Conservation (phyloP, 2,797 vertebrate genomes). For the Hippocampus kuda region DNA sequence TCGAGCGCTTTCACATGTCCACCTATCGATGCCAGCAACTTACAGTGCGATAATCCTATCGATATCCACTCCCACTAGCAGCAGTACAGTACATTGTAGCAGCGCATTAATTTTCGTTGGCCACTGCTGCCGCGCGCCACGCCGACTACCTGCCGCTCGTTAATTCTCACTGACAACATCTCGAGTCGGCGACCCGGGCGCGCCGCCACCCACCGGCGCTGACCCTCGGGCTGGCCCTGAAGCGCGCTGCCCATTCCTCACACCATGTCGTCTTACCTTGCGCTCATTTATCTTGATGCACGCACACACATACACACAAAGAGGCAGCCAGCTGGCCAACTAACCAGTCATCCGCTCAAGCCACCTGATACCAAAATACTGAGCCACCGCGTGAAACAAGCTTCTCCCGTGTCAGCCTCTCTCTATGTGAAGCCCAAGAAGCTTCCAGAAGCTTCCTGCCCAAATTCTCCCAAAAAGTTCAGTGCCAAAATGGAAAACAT, state of each 20-base stretch:
- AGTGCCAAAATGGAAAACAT: not conserved
- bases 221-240: slow-evolving; percentile 27
- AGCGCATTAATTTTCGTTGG: slow-evolving; percentile 7
- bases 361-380: slow-evolving; percentile 8
- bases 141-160: slow-evolving; percentile 17
- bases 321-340: slow-evolving; percentile 11
- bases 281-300: slow-evolving; percentile 33
- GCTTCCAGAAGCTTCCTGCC: not conserved
- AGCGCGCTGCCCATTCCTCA: slow-evolving; percentile 21
- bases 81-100: not conserved
- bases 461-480: not conserved
- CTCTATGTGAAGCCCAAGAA: not conserved
- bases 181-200: slow-evolving; percentile 18
- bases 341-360: slow-evolving; percentile 10
- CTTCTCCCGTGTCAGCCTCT: slow-evolving; percentile 2
- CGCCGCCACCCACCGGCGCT: slow-evolving; percentile 14
- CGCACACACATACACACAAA: slow-evolving; percentile 7
- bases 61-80: not conserved
- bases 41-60: no score
- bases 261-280: slow-evolving; percentile 6
- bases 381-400: not conserved
- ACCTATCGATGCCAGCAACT: no score
- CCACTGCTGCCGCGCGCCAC: slow-evolving; percentile 15
- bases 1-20: no score
- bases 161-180: slow-evolving; percentile 31